A percentile compares a stretch with the other conserved stretches of the same genome.
Evolutionary conservation across 2,797 vertebrate species (phyloP).

Genomic region (Pseudochirops corinnae): DNA sequence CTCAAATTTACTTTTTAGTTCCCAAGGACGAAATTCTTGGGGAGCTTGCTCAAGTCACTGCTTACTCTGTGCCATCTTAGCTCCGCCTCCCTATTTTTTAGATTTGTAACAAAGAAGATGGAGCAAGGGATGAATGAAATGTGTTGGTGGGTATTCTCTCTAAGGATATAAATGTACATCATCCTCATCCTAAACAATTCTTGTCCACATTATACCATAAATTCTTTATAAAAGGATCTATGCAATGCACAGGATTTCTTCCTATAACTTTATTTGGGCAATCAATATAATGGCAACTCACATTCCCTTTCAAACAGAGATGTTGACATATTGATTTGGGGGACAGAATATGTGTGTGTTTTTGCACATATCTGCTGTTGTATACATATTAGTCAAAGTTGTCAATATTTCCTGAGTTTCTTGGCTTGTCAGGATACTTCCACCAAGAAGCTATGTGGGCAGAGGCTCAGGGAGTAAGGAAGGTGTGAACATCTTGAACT

Average conservation of each 20-base stretch:
- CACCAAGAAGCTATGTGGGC: background rate
- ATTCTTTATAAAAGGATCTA: background rate
- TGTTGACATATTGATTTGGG: background rate
- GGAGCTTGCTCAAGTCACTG: too few species aligned
- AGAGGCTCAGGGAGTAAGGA: background rate
- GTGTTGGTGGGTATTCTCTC: background rate
- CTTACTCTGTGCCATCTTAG: too few species aligned
- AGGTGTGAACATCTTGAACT: background rate
- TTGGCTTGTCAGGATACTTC: background rate
- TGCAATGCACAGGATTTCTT: background rate
- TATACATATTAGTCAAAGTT: background rate
- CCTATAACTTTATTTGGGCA: background rate
- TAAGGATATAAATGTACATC: background rate
- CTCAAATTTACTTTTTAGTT: too few species aligned
- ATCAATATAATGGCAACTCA: background rate
- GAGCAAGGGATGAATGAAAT: background rate
- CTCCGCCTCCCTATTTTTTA: too few species aligned
- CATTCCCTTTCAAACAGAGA: background rate
- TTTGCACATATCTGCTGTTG: background rate
- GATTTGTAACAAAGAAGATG: background rate
- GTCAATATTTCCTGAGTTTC: background rate
- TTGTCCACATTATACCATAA: background rate
- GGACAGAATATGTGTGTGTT: background rate
- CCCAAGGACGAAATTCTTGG: too few species aligned
- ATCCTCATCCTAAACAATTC: background rate